A percentile compares a stretch with the other conserved stretches of the same genome.
Evolutionary conservation across 2,888 invertebrate genomes (phyloP).

Genomic region (Apocheima hispidaria): DNA sequence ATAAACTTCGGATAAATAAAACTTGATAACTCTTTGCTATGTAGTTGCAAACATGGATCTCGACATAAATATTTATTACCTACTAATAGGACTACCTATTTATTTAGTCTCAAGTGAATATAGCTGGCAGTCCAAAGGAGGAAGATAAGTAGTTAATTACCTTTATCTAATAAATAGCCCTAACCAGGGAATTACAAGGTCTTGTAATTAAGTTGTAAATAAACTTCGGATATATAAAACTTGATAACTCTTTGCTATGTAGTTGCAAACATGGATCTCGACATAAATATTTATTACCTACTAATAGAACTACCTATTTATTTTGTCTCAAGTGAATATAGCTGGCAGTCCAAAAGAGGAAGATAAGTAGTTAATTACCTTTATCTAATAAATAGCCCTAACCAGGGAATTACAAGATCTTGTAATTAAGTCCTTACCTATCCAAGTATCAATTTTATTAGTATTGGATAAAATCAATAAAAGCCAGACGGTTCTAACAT

Average conservation of each 20-base stretch:
- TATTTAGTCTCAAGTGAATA: slow-evolving; percentile 8
- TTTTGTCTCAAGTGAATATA: slow-evolving; percentile 9
- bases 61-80: neutral
- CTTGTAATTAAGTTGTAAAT: slow-evolving; percentile 44
- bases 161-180: slow-evolving; percentile 19
- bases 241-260: too few species aligned
- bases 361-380: slow-evolving; percentile 7
- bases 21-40: too few species aligned
- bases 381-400: slow-evolving; percentile 19
- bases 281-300: neutral
- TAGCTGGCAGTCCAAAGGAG: slow-evolving; percentile 3
- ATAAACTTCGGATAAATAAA: too few species aligned
- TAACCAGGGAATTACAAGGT: slow-evolving; percentile 36
- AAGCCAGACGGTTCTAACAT: slow-evolving; percentile 24
- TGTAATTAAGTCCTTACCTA: slow-evolving; percentile 42
- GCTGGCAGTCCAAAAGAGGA: slow-evolving; percentile 5
- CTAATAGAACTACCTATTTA: slow-evolving; percentile 4
- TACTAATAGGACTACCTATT: slow-evolving; percentile 1
- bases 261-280: neutral
- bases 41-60: too few species aligned
- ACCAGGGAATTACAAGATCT: slow-evolving; percentile 33
- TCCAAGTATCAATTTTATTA: slow-evolving; percentile 32
- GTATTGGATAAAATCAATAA: slow-evolving; percentile 32
- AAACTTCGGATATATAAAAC: too few species aligned
- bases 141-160: slow-evolving; percentile 10